Conservation (phyloP, 2,888 invertebrate genomes). For the Clistopyga incitator region DNA sequence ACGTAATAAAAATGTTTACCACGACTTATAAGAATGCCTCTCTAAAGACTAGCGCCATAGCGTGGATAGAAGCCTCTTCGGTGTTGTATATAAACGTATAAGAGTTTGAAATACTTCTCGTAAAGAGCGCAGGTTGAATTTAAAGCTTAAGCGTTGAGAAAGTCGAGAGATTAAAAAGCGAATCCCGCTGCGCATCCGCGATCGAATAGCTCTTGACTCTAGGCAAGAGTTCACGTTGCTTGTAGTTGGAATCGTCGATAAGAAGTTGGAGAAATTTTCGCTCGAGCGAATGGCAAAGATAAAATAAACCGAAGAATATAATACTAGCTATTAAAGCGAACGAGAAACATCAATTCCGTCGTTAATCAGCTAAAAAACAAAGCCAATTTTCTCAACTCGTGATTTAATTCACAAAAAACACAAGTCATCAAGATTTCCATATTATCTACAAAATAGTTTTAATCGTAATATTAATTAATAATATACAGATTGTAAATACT, state of each 20-base stretch:
- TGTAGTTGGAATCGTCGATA: conserved; percentile 45
- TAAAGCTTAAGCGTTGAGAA: conserved; percentile 8
- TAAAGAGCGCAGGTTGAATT: neutral
- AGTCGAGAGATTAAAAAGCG: neutral
- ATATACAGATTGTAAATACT: conserved; percentile 84
- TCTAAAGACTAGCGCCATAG: conserved; percentile 58
- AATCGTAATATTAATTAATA: conserved; percentile 83
- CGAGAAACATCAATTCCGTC: neutral
- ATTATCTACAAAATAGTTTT: conserved; percentile 84
- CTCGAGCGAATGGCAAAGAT: conserved; percentile 11
- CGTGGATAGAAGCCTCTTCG: conserved; percentile 63
- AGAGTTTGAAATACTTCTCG: conserved; percentile 52
- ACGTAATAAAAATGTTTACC: conserved; percentile 49
- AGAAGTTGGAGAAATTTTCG: conserved; percentile 22
- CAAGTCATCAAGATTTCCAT: conserved; percentile 71
- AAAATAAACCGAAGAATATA: neutral
- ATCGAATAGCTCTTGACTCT: conserved; percentile 17
- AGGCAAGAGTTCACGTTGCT: conserved; percentile 43
- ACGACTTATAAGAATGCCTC: conserved; percentile 40
- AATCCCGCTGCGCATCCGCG: neutral
- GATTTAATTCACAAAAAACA: conserved; percentile 46
- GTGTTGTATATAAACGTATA: conserved; percentile 65
- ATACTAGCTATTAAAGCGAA: too few species aligned
- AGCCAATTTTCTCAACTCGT: conserved; percentile 39
- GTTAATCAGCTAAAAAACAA: conserved; percentile 18